These are phyloP conservation scores for Heloderma charlesbogerti DNA, from an alignment of 2,113 vertebrate genomes.

Conservation along the genomic window DNA sequence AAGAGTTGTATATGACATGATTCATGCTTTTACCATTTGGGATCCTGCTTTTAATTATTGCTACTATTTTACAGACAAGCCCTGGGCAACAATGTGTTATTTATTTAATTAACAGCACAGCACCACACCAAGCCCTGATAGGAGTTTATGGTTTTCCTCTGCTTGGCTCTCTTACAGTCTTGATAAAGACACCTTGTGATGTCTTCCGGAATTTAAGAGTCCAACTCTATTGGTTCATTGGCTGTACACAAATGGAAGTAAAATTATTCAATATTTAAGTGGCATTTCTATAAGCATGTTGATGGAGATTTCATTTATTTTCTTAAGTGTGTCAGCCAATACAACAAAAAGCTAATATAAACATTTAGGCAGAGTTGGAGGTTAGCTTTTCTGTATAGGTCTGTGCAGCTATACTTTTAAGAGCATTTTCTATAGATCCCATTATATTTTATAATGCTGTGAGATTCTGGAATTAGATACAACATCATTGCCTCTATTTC, in stretches of 20 bases:
- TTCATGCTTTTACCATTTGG: neutral
- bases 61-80: neutral
- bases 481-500: neutral
- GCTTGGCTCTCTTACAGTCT: too few relatives aligned
- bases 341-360: neutral
- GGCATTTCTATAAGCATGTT: neutral
- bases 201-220: neutral
- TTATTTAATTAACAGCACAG: neutral
- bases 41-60: neutral
- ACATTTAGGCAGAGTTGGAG: neutral
- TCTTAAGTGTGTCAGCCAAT: neutral
- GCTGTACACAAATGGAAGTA: neutral
- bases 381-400: neutral
- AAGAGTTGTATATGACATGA: neutral
- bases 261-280: neutral
- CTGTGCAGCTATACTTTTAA: neutral
- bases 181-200: neutral
- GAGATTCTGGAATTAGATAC: neutral
- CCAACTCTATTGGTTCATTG: neutral
- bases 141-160: neutral
- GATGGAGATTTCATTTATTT: constrained; percentile 3
- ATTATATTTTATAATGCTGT: neutral
- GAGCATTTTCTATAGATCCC: neutral
- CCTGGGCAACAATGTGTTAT: neutral
- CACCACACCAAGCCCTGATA: neutral